Evolutionary conservation across 2,113 vertebrate species (phyloP).

Genomic region (Amphilophus citrinellus): DNA sequence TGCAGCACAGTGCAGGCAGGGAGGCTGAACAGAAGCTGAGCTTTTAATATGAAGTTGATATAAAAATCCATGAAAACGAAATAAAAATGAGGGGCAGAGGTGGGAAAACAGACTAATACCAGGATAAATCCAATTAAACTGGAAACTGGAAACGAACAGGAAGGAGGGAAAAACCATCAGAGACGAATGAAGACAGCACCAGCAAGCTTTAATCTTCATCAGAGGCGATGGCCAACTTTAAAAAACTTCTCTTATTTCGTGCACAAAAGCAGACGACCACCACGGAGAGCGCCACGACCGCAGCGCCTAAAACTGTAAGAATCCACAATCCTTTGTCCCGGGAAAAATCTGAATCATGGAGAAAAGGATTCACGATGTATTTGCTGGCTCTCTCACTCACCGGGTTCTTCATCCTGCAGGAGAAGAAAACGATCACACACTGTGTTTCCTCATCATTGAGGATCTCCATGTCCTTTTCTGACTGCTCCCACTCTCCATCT

Average conservation of each 20-base stretch:
- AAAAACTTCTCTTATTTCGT: neutral
- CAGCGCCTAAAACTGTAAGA: neutral
- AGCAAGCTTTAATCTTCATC: neutral
- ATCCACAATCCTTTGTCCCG: neutral
- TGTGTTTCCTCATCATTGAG: fast-evolving
- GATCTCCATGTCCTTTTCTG: fast-evolving
- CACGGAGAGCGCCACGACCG: neutral
- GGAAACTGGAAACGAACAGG: too few species aligned
- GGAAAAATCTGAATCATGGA: neutral
- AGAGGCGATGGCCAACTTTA: neutral
- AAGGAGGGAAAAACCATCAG: too few species aligned
- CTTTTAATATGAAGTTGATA: neutral
- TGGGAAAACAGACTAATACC: too few species aligned
- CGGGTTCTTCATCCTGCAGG: constrained; percentile 38
- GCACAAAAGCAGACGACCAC: neutral
- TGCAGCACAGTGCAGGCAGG: fast-evolving
- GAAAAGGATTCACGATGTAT: constrained; percentile 2
- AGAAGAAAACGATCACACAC: fast-evolving
- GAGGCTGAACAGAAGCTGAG: fast-evolving
- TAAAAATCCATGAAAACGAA: neutral
- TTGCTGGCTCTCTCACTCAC: neutral
- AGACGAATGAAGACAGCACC: neutral
- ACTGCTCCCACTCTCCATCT: fast-evolving
- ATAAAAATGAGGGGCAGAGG: fast-evolving
- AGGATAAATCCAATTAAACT: neutral